A percentile compares a stretch with the other conserved stretches of the same genome.
Conservation (phyloP, 2,888 invertebrate genomes). For the Operophtera brumata region DNA sequence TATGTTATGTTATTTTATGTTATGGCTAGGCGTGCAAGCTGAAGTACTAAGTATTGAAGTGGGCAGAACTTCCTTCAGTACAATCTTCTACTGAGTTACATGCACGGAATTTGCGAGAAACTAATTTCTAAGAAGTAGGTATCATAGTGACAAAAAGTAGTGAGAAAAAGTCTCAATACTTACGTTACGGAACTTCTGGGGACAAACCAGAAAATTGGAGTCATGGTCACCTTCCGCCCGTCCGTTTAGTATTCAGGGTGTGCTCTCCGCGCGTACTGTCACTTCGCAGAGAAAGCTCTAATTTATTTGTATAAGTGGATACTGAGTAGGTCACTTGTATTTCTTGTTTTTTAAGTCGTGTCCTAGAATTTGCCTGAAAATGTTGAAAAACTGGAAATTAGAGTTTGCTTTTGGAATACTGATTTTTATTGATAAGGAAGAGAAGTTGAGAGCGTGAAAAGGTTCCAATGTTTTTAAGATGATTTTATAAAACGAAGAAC, state of each 20-base stretch:
- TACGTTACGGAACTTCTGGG: too few relatives aligned
- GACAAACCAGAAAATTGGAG: not conserved
- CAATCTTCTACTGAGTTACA: too few relatives aligned
- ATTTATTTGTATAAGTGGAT: slow-evolving; percentile 43
- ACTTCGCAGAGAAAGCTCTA: slow-evolving; percentile 40
- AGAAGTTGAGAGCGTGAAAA: not conserved
- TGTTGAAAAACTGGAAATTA: slow-evolving; percentile 6
- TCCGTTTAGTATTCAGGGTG: slow-evolving; percentile 41
- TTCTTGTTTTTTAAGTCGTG: slow-evolving; percentile 32
- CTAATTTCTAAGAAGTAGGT: too few relatives aligned
- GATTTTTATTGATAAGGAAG: not conserved
- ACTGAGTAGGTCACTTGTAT: slow-evolving; percentile 34
- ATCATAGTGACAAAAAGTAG: too few relatives aligned
- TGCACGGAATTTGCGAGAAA: too few relatives aligned
- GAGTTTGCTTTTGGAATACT: slow-evolving; percentile 18
- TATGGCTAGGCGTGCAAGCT: too few relatives aligned
- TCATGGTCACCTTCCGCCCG: slow-evolving; percentile 28
- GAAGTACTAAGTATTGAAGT: too few relatives aligned
- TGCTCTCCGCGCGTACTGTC: slow-evolving; percentile 34
- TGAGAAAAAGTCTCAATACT: too few relatives aligned
- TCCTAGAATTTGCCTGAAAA: slow-evolving; percentile 3
- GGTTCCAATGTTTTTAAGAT: not conserved
- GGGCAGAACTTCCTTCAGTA: too few relatives aligned
- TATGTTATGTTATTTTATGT: too few relatives aligned
- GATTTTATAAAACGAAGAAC: too few relatives aligned